phyloP scores from a whole-genome alignment of 2,797 vertebrate species.

The Rhincodon typus region DNA sequence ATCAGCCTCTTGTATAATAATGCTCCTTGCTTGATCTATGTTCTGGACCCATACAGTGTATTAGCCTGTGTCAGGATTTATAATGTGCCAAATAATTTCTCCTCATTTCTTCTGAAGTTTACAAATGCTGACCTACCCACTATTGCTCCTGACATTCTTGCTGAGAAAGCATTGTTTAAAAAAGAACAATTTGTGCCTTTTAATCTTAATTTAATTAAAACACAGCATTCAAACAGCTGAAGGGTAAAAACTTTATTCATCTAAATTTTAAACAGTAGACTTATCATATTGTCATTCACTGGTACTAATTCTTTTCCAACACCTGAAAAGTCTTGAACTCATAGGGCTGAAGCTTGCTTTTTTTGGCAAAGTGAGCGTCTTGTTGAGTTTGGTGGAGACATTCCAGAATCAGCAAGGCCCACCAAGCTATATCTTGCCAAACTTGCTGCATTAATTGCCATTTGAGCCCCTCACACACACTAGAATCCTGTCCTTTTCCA shows the following conservation, averaged over 20 bases:
- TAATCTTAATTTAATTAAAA: conserved; percentile 15
- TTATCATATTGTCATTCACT: not conserved
- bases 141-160: not conserved
- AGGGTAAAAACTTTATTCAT: not conserved
- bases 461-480: too few species aligned
- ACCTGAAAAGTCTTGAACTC: not conserved
- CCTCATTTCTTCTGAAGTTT: not conserved
- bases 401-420: too few species aligned
- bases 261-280: not conserved
- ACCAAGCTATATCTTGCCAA: too few species aligned
- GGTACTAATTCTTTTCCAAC: not conserved
- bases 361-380: too few species aligned
- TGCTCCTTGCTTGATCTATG: not conserved
- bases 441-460: too few species aligned
- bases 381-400: too few species aligned
- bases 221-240: not conserved
- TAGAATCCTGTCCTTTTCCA: too few species aligned
- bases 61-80: not conserved
- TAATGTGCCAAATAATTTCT: not conserved
- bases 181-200: not conserved
- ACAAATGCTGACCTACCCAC: not conserved
- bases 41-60: not conserved
- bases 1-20: not conserved
- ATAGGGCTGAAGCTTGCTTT: too few species aligned
- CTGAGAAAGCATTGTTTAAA: not conserved